Percentiles rank a stretch among this genome's conserved stretches.
Conservation (phyloP, 2,113 vertebrate species). For the Sarotherodon lohbergeri region DNA sequence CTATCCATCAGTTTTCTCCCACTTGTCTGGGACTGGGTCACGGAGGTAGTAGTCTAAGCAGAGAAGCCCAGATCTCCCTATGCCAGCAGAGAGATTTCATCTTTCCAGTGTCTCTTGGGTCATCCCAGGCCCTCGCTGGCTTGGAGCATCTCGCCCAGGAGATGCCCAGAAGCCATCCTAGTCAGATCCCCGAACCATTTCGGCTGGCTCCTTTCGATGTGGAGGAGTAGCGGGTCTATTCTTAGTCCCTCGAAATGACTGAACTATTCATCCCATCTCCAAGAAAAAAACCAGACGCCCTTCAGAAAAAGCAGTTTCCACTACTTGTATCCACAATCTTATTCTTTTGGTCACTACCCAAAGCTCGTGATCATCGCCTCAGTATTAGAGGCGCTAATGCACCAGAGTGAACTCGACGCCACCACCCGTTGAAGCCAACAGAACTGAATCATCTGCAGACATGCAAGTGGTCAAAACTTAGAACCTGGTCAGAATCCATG, state of each 20-base stretch:
- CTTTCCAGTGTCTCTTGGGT: neutral
- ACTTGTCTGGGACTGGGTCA: neutral
- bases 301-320: neutral
- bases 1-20: neutral
- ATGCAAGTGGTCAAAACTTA: neutral
- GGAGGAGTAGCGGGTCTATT: neutral
- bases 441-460: neutral
- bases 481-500: neutral
- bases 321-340: neutral
- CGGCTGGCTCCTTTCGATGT: neutral
- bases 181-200: neutral
- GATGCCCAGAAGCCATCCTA: neutral
- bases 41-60: neutral
- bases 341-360: neutral
- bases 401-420: neutral
- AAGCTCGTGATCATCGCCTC: neutral
- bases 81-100: neutral
- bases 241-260: accelerated
- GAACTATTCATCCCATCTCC: neutral
- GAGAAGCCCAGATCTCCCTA: neutral
- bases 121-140: neutral
- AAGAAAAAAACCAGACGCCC: neutral
- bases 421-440: neutral
- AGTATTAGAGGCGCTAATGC: neutral
- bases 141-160: neutral